These are phyloP conservation scores for Bombus affinis DNA, from an alignment of 1,140 invertebrate species.

Conservation along the genomic window DNA sequence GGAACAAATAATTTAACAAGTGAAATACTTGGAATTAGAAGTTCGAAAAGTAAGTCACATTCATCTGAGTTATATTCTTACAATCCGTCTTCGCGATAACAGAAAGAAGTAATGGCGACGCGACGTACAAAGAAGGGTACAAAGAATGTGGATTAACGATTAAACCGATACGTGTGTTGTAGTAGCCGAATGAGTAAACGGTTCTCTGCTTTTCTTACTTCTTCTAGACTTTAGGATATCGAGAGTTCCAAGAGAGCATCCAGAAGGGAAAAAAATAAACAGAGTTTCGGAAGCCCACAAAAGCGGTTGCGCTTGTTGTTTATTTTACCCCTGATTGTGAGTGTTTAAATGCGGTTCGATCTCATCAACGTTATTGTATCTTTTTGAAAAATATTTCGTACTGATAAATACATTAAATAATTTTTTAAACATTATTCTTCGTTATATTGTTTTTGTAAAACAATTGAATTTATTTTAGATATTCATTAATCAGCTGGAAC, in stretches of 20 bases:
- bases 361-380: neutral
- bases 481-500: neutral
- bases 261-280: constrained; percentile 66
- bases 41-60: no score
- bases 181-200: constrained; percentile 49
- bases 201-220: constrained; percentile 35
- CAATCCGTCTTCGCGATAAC: no score
- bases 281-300: constrained; percentile 20
- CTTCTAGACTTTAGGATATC: constrained; percentile 26
- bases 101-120: no score
- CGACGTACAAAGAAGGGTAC: no score
- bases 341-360: constrained; percentile 19
- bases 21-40: no score
- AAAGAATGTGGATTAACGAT: constrained; percentile 45
- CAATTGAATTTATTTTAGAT: neutral
- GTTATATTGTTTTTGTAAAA: neutral
- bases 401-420: neutral
- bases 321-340: constrained; percentile 64
- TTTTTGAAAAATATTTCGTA: neutral
- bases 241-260: constrained; percentile 29
- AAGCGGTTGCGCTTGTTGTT: constrained; percentile 51
- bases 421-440: neutral
- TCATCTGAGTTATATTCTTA: no score
- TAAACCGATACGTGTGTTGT: constrained; percentile 31
- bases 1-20: neutral